These are phyloP conservation scores for Limanda limanda DNA, from an alignment of 2,113 vertebrate genomes.

Conservation along the genomic window DNA sequence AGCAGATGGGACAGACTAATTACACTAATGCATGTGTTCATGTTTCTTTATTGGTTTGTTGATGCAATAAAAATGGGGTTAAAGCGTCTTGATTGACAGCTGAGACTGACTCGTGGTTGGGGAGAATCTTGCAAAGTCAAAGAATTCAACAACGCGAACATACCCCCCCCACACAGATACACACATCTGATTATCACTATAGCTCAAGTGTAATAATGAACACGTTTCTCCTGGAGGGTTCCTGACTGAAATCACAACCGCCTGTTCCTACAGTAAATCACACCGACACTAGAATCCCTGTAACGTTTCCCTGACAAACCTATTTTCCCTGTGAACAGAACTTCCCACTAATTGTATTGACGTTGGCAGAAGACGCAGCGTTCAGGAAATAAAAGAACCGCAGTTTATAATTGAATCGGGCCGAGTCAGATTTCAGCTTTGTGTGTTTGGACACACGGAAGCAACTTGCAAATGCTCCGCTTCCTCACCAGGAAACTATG, in stretches of 20 bases:
- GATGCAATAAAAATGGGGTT: too few relatives aligned
- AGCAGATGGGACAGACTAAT: too few relatives aligned
- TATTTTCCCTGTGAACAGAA: slow-evolving; percentile 60
- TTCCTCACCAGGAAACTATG: slow-evolving; percentile 46
- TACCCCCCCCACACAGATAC: background rate
- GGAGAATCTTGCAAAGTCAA: background rate
- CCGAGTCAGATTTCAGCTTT: slow-evolving; percentile 57
- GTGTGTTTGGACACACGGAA: slow-evolving; percentile 72
- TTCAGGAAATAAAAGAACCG: slow-evolving; percentile 59
- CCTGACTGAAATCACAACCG: slow-evolving; percentile 54
- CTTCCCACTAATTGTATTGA: slow-evolving; percentile 71
- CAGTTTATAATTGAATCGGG: slow-evolving; percentile 56
- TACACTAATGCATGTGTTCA: too few relatives aligned
- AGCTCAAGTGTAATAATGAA: slow-evolving; percentile 38
- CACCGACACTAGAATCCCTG: slow-evolving; percentile 24
- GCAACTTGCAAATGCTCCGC: slow-evolving; percentile 61
- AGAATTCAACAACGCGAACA: background rate
- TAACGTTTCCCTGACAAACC: slow-evolving; percentile 49
- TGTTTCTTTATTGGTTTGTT: too few relatives aligned
- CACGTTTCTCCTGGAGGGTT: slow-evolving; percentile 18
- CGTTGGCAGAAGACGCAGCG: slow-evolving; percentile 60
- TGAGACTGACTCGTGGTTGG: too few relatives aligned
- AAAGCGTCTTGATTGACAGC: too few relatives aligned
- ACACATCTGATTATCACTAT: slow-evolving; percentile 18
- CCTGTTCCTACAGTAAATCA: slow-evolving; percentile 31